A percentile compares a stretch with the other conserved stretches of the same genome.
Evolutionary conservation across 2,797 vertebrate species (phyloP).

Genomic region (Pachyuromys duprasi): DNA sequence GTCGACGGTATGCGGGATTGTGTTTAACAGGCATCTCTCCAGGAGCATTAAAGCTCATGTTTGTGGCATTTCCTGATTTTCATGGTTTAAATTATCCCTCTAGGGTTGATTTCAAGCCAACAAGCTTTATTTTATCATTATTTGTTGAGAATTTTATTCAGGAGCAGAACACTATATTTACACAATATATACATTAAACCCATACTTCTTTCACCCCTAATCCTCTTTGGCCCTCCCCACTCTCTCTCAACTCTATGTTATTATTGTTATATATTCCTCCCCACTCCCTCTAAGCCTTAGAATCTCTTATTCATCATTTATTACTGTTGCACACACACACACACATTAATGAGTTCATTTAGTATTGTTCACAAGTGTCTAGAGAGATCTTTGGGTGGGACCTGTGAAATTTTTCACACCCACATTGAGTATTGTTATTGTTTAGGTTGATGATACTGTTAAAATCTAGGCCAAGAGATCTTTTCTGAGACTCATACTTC

Average conservation of each 20-base stretch:
- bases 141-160: background rate
- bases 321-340: background rate
- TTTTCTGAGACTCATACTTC: too few relatives aligned
- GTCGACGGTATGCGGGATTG: background rate
- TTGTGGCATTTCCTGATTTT: slow-evolving; percentile 59
- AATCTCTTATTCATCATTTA: background rate
- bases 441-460: background rate
- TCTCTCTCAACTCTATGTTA: background rate
- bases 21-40: background rate
- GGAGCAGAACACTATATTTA: background rate
- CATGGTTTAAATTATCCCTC: slow-evolving; percentile 50
- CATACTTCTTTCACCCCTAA: background rate
- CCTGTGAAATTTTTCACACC: background rate
- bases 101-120: slow-evolving; percentile 47
- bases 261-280: background rate
- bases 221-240: background rate
- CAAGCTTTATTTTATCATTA: background rate
- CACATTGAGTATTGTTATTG: background rate
- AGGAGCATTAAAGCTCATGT: background rate
- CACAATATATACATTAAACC: background rate
- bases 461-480: too few relatives aligned
- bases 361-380: background rate
- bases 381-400: background rate
- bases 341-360: background rate
- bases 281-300: background rate